Evolutionary conservation across 2,888 invertebrate species (phyloP).

Genomic region (Diplazon laetatorius): DNA sequence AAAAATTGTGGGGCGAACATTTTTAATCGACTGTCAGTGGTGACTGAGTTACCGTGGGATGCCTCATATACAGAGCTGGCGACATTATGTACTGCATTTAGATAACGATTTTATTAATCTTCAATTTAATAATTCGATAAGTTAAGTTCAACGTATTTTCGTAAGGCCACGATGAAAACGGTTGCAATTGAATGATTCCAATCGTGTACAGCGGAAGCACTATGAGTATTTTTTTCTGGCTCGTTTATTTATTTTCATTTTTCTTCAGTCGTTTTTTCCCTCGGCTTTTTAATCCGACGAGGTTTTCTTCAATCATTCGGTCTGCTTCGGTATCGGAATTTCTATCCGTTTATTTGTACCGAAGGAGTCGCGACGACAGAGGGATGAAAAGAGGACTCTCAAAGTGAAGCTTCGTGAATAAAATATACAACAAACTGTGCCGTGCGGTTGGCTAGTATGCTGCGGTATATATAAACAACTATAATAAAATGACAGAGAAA

Average conservation of each 20-base stretch:
- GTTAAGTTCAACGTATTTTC: not conserved
- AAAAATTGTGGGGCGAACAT: too few relatives aligned
- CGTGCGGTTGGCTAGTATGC: slow-evolving; percentile 33
- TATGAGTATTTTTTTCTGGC: slow-evolving; percentile 48
- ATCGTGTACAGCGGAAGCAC: slow-evolving; percentile 9
- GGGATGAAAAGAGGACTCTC: slow-evolving; percentile 49
- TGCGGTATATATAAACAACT: slow-evolving; percentile 22
- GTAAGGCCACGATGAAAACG: not conserved
- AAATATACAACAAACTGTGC: slow-evolving; percentile 73
- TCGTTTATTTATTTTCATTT: slow-evolving; percentile 50
- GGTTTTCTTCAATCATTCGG: slow-evolving; percentile 54
- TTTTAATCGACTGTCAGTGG: too few relatives aligned
- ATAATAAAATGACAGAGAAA: slow-evolving; percentile 69
- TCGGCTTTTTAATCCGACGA: slow-evolving; percentile 52
- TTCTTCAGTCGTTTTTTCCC: slow-evolving; percentile 15
- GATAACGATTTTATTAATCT: not conserved
- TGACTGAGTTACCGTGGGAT: too few relatives aligned
- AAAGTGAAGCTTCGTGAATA: slow-evolving; percentile 71
- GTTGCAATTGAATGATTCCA: slow-evolving; percentile 22
- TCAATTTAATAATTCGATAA: not conserved
- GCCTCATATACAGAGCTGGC: too few relatives aligned
- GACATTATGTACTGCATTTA: slow-evolving; percentile 24
- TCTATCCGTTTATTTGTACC: slow-evolving; percentile 49
- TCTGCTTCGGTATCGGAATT: slow-evolving; percentile 56
- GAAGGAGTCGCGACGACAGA: slow-evolving; percentile 16